phyloP scores from a whole-genome alignment of 2,797 vertebrate genomes.

The Helicolenus hilgendorfi region DNA sequence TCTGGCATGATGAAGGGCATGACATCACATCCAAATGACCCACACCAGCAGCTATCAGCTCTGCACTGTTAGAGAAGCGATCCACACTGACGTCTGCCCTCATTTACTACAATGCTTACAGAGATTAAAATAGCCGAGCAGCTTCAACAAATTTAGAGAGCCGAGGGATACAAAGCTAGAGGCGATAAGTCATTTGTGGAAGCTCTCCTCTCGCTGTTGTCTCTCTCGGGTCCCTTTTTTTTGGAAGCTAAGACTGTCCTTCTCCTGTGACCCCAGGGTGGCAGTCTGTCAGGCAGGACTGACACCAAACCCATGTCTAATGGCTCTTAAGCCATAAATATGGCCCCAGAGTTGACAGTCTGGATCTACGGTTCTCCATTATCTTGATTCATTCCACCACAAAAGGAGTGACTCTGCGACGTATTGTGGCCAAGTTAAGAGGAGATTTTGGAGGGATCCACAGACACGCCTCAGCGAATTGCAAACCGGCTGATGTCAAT shows the following conservation, averaged over 20 bases:
- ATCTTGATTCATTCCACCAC: constrained; percentile 84
- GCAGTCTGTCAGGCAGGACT: constrained; percentile 78
- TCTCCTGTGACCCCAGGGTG: constrained; percentile 70
- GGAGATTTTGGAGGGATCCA: constrained; percentile 45
- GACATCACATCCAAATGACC: constrained; percentile 83
- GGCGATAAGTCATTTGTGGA: constrained; percentile 71
- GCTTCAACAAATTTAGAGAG: constrained; percentile 71
- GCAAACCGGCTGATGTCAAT: constrained; percentile 45
- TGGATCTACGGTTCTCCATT: constrained; percentile 73
- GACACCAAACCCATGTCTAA: constrained; percentile 85
- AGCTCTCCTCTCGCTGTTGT: constrained; percentile 53
- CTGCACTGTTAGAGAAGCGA: constrained; percentile 68
- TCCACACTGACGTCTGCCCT: constrained; percentile 80
- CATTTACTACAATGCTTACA: constrained; percentile 76
- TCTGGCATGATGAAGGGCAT: constrained; percentile 79
- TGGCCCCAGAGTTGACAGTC: constrained; percentile 74
- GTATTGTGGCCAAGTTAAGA: constrained; percentile 58
- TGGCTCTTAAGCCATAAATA: constrained; percentile 82
- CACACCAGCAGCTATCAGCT: constrained; percentile 74
- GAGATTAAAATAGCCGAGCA: constrained; percentile 78
- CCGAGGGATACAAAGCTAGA: constrained; percentile 56
- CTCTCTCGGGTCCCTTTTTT: constrained; percentile 48
- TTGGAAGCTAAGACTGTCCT: constrained; percentile 60
- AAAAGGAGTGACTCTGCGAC: constrained; percentile 62
- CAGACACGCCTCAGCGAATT: constrained; percentile 50